A percentile compares a stretch with the other conserved stretches of the same genome.
Evolutionary conservation across 2,888 invertebrate genomes (phyloP).

Genomic region (Rotaria socialis): DNA sequence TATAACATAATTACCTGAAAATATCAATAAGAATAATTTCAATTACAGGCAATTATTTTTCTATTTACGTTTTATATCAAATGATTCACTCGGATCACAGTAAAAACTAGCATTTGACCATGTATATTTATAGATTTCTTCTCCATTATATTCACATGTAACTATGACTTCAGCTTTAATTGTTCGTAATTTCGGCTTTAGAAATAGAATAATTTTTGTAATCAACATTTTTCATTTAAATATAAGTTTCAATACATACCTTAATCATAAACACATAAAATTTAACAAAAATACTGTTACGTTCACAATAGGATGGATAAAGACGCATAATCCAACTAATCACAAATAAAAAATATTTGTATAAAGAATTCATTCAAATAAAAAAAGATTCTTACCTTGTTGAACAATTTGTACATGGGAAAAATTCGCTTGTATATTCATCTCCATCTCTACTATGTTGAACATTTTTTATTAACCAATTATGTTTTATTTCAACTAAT

Average conservation of each 20-base stretch:
- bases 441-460: slow-evolving; percentile 33
- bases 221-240: neutral
- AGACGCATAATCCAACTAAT: slow-evolving; percentile 23
- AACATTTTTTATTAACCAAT: slow-evolving; percentile 33
- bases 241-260: neutral
- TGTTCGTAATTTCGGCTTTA: neutral
- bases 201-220: neutral
- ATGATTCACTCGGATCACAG: slow-evolving; percentile 35
- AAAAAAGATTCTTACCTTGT: neutral
- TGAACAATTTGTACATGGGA: slow-evolving; percentile 29
- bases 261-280: slow-evolving; percentile 35
- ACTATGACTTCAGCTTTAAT: slow-evolving; percentile 16
- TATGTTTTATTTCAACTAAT: slow-evolving; percentile 25
- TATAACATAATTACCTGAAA: slow-evolving; percentile 8
- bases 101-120: slow-evolving; percentile 31
- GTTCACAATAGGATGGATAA: slow-evolving; percentile 36
- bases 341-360: neutral
- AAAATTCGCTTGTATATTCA: slow-evolving; percentile 33
- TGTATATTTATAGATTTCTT: slow-evolving; percentile 35
- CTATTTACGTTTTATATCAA: slow-evolving; percentile 21
- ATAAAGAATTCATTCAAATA: no score
- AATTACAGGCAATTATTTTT: neutral
- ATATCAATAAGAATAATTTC: neutral
- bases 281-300: slow-evolving; percentile 35
- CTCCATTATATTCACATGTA: slow-evolving; percentile 34